These are phyloP conservation scores for Ormyrus labotus DNA, from an alignment of 2,888 invertebrate genomes.

Conservation along the genomic window DNA sequence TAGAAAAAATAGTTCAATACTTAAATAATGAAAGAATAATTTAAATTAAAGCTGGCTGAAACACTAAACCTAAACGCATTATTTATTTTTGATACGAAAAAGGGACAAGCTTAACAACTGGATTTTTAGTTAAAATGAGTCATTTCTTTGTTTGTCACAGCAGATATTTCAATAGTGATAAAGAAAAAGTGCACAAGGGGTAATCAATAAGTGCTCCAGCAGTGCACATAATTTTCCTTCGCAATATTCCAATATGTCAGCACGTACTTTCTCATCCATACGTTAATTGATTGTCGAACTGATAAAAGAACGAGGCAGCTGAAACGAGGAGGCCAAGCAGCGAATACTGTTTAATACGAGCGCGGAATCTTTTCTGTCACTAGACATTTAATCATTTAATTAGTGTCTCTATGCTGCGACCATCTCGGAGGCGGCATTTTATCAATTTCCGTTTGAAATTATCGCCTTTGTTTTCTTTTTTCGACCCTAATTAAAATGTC, in stretches of 20 bases:
- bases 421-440: background rate
- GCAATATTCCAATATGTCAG: conserved; percentile 14
- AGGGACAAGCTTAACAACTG: too few relatives aligned
- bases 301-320: background rate
- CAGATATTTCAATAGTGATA: background rate
- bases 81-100: too few relatives aligned
- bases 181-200: background rate
- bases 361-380: conserved; percentile 38
- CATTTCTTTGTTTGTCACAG: conserved; percentile 19
- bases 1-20: too few relatives aligned
- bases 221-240: conserved; percentile 13
- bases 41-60: too few relatives aligned
- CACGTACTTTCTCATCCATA: conserved; percentile 1
- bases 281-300: conserved; percentile 23
- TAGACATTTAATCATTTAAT: conserved; percentile 34
- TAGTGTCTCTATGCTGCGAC: conserved; percentile 23
- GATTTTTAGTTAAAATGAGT: conserved; percentile 22
- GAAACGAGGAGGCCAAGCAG: background rate
- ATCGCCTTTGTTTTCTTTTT: conserved; percentile 7
- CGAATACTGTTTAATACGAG: background rate
- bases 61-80: too few relatives aligned
- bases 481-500: conserved; percentile 12
- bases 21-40: too few relatives aligned
- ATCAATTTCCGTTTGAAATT: conserved; percentile 45
- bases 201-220: conserved; percentile 12